Conservation (phyloP, 2,888 invertebrate genomes). For the Eupithecia dodoneata region DNA sequence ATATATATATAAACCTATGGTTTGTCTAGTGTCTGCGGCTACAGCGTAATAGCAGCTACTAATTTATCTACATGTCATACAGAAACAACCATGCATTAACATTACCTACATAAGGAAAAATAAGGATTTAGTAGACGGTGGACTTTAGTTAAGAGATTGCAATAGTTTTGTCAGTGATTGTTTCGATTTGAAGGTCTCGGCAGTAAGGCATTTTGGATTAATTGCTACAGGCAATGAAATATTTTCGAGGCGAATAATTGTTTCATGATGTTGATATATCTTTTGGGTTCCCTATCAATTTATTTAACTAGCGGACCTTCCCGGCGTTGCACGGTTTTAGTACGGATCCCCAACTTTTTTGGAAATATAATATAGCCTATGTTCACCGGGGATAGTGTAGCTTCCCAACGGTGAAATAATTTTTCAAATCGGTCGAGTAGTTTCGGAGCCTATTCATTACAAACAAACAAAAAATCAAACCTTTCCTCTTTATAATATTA, state of each 20-base stretch:
- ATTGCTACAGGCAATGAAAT: constrained; percentile 35
- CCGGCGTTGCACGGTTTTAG: too few relatives aligned
- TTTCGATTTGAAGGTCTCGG: constrained; percentile 42
- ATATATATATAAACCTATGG: too few relatives aligned
- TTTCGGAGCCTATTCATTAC: too few relatives aligned
- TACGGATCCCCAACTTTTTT: too few relatives aligned
- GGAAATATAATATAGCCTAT: too few relatives aligned
- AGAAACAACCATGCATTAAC: background rate
- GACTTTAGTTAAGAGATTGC: constrained; percentile 35
- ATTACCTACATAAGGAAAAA: background rate
- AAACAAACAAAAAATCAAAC: too few relatives aligned
- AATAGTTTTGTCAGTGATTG: constrained; percentile 43
- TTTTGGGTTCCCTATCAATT: constrained; percentile 22
- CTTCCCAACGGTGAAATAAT: too few relatives aligned
- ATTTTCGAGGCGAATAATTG: constrained; percentile 31
- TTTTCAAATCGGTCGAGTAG: too few relatives aligned
- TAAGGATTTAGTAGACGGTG: constrained; percentile 14
- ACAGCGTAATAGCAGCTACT: too few relatives aligned
- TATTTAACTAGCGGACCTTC: background rate
- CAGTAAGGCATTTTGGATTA: constrained; percentile 35
- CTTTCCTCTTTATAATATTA: too few relatives aligned
- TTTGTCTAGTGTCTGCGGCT: too few relatives aligned
- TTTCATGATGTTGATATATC: constrained; percentile 30
- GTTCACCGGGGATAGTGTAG: too few relatives aligned
- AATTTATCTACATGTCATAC: background rate